A percentile compares a stretch with the other conserved stretches of the same genome.
These are phyloP conservation scores for Tigriopus californicus DNA, from an alignment of 2,888 invertebrate genomes.

Conservation along the genomic window DNA sequence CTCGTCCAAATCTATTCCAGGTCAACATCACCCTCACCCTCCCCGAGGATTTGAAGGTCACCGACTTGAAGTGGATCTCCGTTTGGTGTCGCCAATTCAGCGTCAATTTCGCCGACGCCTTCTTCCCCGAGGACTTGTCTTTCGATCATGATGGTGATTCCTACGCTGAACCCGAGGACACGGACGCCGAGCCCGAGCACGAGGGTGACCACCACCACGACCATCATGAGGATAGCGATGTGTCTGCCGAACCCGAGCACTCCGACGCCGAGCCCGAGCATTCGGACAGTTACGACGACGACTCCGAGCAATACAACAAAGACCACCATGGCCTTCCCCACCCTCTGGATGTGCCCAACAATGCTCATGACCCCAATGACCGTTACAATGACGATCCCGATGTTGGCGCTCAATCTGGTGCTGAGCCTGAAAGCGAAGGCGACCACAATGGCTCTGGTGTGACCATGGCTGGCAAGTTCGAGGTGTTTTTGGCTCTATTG, in stretches of 20 bases:
- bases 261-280: too few relatives aligned
- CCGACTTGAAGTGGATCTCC: constrained; percentile 78
- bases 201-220: too few relatives aligned
- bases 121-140: constrained; percentile 39
- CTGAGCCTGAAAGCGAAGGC: background rate
- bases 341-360: background rate
- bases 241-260: too few relatives aligned
- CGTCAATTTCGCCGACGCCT: constrained; percentile 72
- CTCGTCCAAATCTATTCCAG: constrained; percentile 24
- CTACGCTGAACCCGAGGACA: constrained; percentile 26
- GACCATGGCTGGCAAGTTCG: too few relatives aligned
- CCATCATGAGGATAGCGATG: too few relatives aligned
- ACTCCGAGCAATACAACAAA: constrained; percentile 28
- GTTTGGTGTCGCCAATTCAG: constrained; percentile 85
- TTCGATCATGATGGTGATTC: constrained; percentile 1
- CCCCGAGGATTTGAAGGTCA: constrained; percentile 68
- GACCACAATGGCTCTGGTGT: background rate
- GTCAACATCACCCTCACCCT: constrained; percentile 57
- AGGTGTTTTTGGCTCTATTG: too few relatives aligned
- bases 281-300: constrained; percentile 22
- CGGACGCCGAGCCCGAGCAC: too few relatives aligned
- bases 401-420: background rate
- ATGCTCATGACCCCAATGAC: background rate
- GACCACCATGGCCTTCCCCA: constrained; percentile 21
- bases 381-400: background rate